Conservation (phyloP, 30 jellyfish, hydroid and myxozoan genomes). For the Hydra vulgaris region DNA sequence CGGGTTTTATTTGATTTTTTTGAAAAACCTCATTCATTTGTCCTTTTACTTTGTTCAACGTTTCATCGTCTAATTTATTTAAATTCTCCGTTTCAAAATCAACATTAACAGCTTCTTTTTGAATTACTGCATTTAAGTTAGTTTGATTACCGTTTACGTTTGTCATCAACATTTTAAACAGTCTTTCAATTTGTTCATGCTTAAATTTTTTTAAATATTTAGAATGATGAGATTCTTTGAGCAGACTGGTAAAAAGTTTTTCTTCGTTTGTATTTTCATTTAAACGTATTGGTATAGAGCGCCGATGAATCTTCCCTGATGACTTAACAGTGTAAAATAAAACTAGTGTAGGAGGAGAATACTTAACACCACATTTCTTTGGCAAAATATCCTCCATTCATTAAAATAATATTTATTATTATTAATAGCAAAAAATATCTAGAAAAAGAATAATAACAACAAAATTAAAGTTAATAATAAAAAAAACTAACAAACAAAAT, state of each 20-base stretch:
- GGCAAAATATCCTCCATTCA: conserved; percentile 55
- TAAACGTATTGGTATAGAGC: conserved; percentile 75
- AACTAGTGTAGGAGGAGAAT: conserved; percentile 61
- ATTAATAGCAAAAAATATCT: too few relatives aligned
- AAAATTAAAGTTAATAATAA: too few relatives aligned
- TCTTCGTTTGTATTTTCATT: conserved; percentile 6
- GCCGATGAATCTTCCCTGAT: conserved; percentile 63
- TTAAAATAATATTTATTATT: too few relatives aligned
- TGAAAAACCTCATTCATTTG: conserved; percentile 73
- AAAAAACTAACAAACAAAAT: too few relatives aligned
- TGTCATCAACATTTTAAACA: conserved; percentile 38
- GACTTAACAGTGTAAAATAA: conserved; percentile 36
- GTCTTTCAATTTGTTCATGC: conserved; percentile 39
- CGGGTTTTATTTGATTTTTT: conserved; percentile 67
- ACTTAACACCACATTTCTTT: conserved; percentile 36
- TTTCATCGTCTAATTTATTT: conserved; percentile 60
- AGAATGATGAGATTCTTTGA: conserved; percentile 49
- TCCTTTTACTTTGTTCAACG: conserved; percentile 60
- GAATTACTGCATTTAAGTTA: not conserved
- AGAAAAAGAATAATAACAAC: too few relatives aligned
- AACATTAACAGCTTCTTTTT: conserved; percentile 3
- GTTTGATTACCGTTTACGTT: conserved; percentile 6
- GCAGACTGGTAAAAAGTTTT: conserved; percentile 7
- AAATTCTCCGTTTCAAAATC: conserved; percentile 22
- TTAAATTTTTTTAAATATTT: conserved; percentile 45